Evolutionary conservation across 30 jellyfish, hydroid and myxozoan species (phyloP).

Genomic region (Cassiopea andromeda): DNA sequence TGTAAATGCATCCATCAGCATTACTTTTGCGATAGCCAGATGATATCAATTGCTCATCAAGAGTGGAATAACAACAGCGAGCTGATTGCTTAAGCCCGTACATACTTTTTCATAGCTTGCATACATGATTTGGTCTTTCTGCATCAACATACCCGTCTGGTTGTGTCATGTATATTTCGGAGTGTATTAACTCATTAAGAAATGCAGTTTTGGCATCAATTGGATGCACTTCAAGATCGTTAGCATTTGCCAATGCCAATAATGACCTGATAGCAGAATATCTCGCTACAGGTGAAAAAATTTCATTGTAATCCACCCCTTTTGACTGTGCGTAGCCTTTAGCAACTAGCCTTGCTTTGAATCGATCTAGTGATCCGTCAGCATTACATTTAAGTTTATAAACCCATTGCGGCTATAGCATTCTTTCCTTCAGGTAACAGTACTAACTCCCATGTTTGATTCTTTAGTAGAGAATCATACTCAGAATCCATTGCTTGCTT

Average conservation of each 20-base stretch:
- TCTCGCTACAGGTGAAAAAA: constrained; percentile 45
- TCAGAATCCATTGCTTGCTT: constrained; percentile 31
- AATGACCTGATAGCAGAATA: constrained; percentile 53
- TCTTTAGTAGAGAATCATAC: constrained; percentile 17
- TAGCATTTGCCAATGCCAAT: constrained; percentile 41
- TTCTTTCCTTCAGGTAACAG: constrained; percentile 13
- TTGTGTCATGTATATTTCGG: constrained; percentile 61
- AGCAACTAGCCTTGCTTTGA: constrained; percentile 47
- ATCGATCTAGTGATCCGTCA: constrained; percentile 45
- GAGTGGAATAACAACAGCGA: constrained; percentile 52
- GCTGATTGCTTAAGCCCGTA: constrained; percentile 74
- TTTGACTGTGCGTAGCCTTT: constrained; percentile 35
- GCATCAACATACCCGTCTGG: constrained; percentile 66
- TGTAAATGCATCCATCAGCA: constrained; percentile 21
- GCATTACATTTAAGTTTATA: constrained; percentile 36
- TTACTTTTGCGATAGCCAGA: constrained; percentile 23
- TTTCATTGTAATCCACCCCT: constrained; percentile 23
- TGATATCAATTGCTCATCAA: constrained; percentile 45
- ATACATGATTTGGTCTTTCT: constrained; percentile 52
- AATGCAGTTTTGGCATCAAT: constrained; percentile 64
- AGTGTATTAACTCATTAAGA: constrained; percentile 38
- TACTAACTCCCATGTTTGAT: constrained; percentile 56
- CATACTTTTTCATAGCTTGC: constrained; percentile 57
- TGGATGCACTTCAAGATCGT: constrained; percentile 48
- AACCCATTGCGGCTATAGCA: constrained; percentile 47